Evolutionary conservation across 2,797 vertebrate genomes (phyloP), one percentile per base, ranked within the genome.

Genomic region (Champsocephalus gunnari): DNA sequence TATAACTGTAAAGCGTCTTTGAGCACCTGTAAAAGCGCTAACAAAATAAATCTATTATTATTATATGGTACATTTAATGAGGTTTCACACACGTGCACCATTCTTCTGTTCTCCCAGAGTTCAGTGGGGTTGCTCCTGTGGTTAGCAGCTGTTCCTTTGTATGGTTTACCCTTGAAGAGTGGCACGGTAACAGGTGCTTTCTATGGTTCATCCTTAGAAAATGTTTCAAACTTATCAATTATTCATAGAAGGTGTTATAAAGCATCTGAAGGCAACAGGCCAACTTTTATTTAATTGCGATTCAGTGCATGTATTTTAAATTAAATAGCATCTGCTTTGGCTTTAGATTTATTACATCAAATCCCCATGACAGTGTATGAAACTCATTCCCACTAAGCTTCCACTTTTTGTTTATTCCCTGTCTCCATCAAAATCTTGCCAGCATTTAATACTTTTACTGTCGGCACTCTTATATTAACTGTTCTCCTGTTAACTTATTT

Each of bases 161-260:
- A 24, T 62, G 24, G 61, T 80, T 78, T 75, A 51, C 57, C 77
- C 59, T 85, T 76, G 74, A 75, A 74, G 69, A 56, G 53, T 54
- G 16, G 44, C 50, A 9, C 32, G 14, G 21, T 13, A 65, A 34
- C 47, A 34, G 17, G 50, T 28, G 48, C 57, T 68, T 54, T 64
- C 47, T 38, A 41, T 28, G 34, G 4, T 58, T 72, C 47, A 7
- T 5, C 59, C 5, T 1, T 3, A 56, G 48, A 59, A 55, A 65
- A 54, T 66, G 53, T 21, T 47, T 48, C 34, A 54, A 44, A 68
- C 51, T 4, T 48, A 63, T 71, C 63, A 70, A 71, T 75, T 65
- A 74, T 74, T 57, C 19, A 82, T 28, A 43, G 34, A 55, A 4
- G 0, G 49, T 41, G 32, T 70, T 51, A 63, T 62, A 14, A 73